A percentile compares a stretch with the other conserved stretches of the same genome.
phyloP scores from a whole-genome alignment of 2,113 vertebrate genomes.

The Stegostoma tigrinum region DNA sequence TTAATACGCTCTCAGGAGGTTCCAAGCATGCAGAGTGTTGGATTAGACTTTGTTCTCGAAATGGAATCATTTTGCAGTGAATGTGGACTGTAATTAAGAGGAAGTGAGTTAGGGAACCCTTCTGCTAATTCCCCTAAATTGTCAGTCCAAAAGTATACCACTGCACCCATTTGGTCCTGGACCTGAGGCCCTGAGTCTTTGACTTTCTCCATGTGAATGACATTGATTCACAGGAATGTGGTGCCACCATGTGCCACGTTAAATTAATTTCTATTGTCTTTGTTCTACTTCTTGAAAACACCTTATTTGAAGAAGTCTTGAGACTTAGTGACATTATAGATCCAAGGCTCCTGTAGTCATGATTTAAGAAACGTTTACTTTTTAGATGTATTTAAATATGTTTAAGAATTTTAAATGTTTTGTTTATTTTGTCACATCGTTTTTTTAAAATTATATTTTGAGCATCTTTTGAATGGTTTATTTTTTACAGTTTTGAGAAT shows the following conservation, averaged over 20 bases:
- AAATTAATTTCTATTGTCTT: neutral
- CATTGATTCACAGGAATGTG: neutral
- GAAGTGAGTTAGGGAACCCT: neutral
- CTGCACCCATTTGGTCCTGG: neutral
- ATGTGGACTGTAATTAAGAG: neutral
- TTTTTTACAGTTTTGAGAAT: neutral
- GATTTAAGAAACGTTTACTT: neutral
- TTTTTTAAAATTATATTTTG: neutral
- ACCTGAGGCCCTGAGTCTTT: neutral
- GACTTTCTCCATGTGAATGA: neutral
- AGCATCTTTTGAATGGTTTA: neutral
- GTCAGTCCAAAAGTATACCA: neutral
- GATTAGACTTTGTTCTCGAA: neutral
- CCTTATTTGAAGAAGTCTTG: neutral
- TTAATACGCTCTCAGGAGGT: neutral
- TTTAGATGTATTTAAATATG: neutral
- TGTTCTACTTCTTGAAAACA: neutral
- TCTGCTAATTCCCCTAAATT: neutral
- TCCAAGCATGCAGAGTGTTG: neutral
- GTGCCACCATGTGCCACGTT: neutral
- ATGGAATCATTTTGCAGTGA: neutral
- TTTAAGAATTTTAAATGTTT: neutral
- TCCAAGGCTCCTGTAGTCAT: neutral
- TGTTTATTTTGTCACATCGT: neutral
- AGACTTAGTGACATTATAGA: neutral